phyloP scores from a whole-genome alignment of 64 coral and sea anemone species.

The Stichodactyla mertensii region DNA sequence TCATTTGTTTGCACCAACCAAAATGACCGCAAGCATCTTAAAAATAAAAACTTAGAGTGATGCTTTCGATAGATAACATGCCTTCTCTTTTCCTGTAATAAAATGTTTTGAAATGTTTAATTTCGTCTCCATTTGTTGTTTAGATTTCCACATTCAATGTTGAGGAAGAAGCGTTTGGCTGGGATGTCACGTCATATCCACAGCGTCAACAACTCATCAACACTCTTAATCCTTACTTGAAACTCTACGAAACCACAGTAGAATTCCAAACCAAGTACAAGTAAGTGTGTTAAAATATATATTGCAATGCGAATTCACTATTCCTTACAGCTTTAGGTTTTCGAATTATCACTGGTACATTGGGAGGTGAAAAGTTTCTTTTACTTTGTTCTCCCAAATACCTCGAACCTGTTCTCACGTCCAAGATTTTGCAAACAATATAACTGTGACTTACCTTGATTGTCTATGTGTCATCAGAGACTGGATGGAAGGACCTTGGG shows the following conservation, averaged over 20 bases:
- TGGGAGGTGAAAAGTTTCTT: no score
- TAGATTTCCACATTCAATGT: slow-evolving; percentile 87
- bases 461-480: slow-evolving; percentile 46
- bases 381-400: no score
- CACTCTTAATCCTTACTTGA: slow-evolving; percentile 85
- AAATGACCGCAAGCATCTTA: no score
- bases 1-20: no score
- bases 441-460: neutral
- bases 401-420: no score
- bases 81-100: no score
- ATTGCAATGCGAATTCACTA: neutral
- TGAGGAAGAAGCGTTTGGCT: slow-evolving; percentile 97
- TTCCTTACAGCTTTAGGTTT: neutral
- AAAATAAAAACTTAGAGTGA: no score
- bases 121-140: neutral
- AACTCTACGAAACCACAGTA: slow-evolving; percentile 98
- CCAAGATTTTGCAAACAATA: no score
- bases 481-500: slow-evolving; percentile 99
- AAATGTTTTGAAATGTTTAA: no score
- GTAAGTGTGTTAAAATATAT: slow-evolving; percentile 34
- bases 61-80: no score
- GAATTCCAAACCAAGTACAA: slow-evolving; percentile 98
- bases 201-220: slow-evolving; percentile 90
- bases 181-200: slow-evolving; percentile 94
- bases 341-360: no score